Evolutionary conservation across 2,797 vertebrate genomes (phyloP).

Genomic region (Syndactyla subalaris): DNA sequence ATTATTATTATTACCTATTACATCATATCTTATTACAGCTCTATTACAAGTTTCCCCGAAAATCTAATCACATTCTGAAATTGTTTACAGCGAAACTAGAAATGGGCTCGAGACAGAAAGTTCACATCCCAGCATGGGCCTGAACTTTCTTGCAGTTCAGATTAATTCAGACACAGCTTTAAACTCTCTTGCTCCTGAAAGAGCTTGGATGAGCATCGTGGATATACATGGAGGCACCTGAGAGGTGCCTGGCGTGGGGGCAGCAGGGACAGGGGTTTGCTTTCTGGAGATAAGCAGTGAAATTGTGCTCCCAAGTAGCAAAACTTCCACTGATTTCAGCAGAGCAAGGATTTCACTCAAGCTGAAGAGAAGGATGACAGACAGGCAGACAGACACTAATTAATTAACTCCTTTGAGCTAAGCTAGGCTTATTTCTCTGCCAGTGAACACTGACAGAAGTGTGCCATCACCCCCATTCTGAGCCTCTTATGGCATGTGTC

Average conservation of each 20-base stretch:
- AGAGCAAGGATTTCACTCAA: background rate
- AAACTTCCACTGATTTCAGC: background rate
- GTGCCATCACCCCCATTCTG: background rate
- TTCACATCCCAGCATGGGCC: slow-evolving; percentile 63
- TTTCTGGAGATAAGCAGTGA: background rate
- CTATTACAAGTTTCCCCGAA: slow-evolving; percentile 68
- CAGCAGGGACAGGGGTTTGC: background rate
- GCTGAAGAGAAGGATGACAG: background rate
- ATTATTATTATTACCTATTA: slow-evolving; percentile 74
- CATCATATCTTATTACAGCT: slow-evolving; percentile 73
- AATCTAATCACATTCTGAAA: slow-evolving; percentile 72
- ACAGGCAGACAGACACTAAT: background rate
- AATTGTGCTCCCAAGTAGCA: background rate
- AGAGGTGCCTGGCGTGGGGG: background rate
- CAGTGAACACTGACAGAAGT: background rate
- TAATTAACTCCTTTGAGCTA: background rate
- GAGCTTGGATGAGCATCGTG: background rate
- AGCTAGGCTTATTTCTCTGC: background rate
- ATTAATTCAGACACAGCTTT: background rate
- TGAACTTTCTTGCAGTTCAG: slow-evolving; percentile 54
- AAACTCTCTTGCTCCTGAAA: slow-evolving; percentile 54
- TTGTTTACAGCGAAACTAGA: slow-evolving; percentile 61
- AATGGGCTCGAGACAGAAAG: slow-evolving; percentile 29
- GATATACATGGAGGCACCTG: accelerated
- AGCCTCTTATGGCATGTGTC: background rate